Evolutionary conservation across 2,888 invertebrate genomes (phyloP), one percentile per base, ranked within the genome.

Genomic region (Cephus pulcher): DNA sequence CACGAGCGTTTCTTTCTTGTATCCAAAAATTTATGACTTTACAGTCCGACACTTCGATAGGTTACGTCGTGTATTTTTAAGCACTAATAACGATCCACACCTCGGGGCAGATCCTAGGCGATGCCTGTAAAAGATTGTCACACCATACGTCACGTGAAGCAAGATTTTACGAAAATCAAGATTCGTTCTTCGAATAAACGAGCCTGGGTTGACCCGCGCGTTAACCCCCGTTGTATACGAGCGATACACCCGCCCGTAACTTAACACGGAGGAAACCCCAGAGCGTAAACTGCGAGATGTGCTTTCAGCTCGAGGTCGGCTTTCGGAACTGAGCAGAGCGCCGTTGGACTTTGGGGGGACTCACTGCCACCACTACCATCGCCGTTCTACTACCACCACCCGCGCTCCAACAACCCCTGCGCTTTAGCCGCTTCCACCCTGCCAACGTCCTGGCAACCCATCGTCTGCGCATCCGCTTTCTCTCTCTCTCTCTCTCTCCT

Each of bases 261-360:
- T 71, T 71, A 71, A 71, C 32, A 71, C 71, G 71, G 34, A 34
- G 34, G 33, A 12, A 32, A 34, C 71, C 71, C 33, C 71, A 34
- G 71, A 78, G 81, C 79, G 81, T 56, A 30, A 71, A 34, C 71
- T 71, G 33, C 75, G 69, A 71, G 78, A 69, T 75, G 76, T 75
- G 69, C 78, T 76, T 74, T 82, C 82, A 80, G 80, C 84, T 84
- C 84, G 81, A 87, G 82, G 84, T 86, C 86, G 85, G 87, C 86
- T 86, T 85, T 87, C 87, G 84, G 81, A 84, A 88, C 88, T 88
- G 88, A 88, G 82, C 74, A 74, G 79, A 75, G 75, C 71, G 35
- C 71, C 68, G 74, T 30, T 80, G 80, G 83, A 85, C 81, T 84
- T 86, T 83, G 81, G 84, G 83, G 85, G 85, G 85, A 86, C 85